These are phyloP conservation scores for Esperia sulphurella DNA, from an alignment of 2,888 invertebrate genomes.

Conservation along the genomic window DNA sequence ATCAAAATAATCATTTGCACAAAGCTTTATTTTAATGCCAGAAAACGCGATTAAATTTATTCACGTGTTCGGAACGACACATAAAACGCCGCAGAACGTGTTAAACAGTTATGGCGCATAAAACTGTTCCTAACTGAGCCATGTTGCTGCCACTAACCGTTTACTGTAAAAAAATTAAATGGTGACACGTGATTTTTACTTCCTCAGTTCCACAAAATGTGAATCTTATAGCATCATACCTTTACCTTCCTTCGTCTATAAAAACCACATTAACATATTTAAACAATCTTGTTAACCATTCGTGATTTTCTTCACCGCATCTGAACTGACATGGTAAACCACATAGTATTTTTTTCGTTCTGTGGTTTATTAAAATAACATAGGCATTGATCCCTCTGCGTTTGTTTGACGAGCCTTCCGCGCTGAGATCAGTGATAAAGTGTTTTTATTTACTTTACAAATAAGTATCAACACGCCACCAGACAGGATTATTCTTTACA, in stretches of 20 bases:
- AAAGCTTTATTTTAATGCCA: conserved; percentile 25
- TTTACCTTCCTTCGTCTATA: background rate
- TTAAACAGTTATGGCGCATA: conserved; percentile 57
- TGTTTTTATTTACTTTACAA: background rate
- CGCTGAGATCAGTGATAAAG: background rate
- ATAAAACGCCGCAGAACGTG: conserved; percentile 41
- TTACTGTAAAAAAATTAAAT: conserved; percentile 49
- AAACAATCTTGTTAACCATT: too few species aligned
- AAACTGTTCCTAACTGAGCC: conserved; percentile 48
- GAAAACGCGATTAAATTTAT: conserved; percentile 47
- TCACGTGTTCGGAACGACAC: conserved; percentile 46
- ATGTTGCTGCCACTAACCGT: conserved; percentile 49
- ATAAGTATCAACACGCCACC: too few species aligned
- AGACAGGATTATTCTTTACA: too few species aligned
- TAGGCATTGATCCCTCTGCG: background rate
- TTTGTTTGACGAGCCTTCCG: background rate
- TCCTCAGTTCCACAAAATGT: too few species aligned
- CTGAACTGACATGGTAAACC: too few species aligned
- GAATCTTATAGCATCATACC: too few species aligned
- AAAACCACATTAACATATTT: background rate
- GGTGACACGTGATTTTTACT: conserved; percentile 36
- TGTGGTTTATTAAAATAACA: too few species aligned
- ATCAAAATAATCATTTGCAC: conserved; percentile 10
- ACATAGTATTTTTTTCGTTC: too few species aligned
- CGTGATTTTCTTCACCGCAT: too few species aligned